Evolutionary conservation across 2,797 vertebrate genomes (phyloP), one percentile per base, ranked within the genome.

Genomic region (Alectoris magna): DNA sequence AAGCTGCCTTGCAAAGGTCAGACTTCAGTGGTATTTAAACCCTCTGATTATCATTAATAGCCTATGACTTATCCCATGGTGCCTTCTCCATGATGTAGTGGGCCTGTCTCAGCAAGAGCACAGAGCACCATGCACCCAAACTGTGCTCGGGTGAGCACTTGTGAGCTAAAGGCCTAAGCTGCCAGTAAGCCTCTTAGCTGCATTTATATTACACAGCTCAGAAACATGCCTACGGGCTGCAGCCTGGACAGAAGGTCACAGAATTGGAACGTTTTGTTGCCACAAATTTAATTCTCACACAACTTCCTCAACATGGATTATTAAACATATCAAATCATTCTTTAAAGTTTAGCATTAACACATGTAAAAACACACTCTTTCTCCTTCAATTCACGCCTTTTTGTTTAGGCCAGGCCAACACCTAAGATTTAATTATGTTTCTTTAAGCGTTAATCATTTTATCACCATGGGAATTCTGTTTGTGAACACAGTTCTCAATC

Each of bases 1-100:
- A 66, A 69, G 72, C 62, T 85, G 82, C 67, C 34, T 73, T 49
- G 84, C 41, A 89, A 89, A 89, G 81, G 89, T 83, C 86, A 86
- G 66, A 56, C 53, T 56, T 62, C 63, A 62, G 53, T n/a, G n/a
- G 41, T 74, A 86, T 94, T 89, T 91, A 88, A 81, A 72, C 22
- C 23, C 44, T 43, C 66, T 64, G 39, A 93, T 81, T 71, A 75
- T 71, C 90, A 87, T 51, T 68, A 88, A 84, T 38, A 88, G 92
- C 49, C n/a, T 46, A 13, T 14, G 67, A 78, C 63, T 82, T 73
- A 6, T 22, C 15, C 55, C 69, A 55, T 3, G 1, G 39, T n/a
- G n/a, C 48, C 36, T 53, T 9, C 71, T 48, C 24, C 19, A 5
- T 36, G 31, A 34, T 0, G 0, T 6, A 68, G 27, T 24, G 44